Percentiles rank a stretch among this genome's conserved stretches.
Conservation (phyloP, 2,888 invertebrate species). For the Brachyptera risi region DNA sequence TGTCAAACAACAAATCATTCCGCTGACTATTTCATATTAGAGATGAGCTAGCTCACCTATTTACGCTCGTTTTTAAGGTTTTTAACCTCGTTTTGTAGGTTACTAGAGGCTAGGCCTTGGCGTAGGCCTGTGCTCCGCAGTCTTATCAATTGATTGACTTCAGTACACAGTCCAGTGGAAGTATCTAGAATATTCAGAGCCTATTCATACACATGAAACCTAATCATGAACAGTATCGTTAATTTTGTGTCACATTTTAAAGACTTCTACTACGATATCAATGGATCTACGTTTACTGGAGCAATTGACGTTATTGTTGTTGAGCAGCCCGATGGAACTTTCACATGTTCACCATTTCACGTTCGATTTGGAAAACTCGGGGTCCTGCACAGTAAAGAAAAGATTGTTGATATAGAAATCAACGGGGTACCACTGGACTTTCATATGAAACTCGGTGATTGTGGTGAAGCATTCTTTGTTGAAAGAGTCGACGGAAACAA, state of each 20-base stretch:
- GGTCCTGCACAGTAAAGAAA: slow-evolving; percentile 90
- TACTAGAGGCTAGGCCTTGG: too few species aligned
- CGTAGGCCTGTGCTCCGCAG: too few species aligned
- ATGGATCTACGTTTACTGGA: slow-evolving; percentile 95
- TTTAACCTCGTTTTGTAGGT: too few species aligned
- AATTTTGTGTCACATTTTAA: slow-evolving; percentile 86
- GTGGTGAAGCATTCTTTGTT: slow-evolving; percentile 98
- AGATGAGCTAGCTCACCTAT: too few species aligned
- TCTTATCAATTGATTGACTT: too few species aligned
- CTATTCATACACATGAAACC: too few species aligned
- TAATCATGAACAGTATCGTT: slow-evolving; percentile 77
- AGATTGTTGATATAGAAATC: slow-evolving; percentile 97
- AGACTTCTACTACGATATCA: slow-evolving; percentile 97
- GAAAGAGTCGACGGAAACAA: slow-evolving; percentile 78
- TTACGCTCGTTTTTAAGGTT: too few species aligned
- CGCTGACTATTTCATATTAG: too few species aligned
- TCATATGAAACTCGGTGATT: slow-evolving; percentile 98
- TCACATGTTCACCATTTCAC: slow-evolving; percentile 96
- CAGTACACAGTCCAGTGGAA: too few species aligned
- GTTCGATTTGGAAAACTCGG: slow-evolving; percentile 99
- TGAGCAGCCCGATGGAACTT: slow-evolving; percentile 92
- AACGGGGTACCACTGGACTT: slow-evolving; percentile 92
- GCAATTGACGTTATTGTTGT: slow-evolving; percentile 99
- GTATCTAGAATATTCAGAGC: too few species aligned
- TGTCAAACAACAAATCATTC: too few species aligned